These are phyloP conservation scores for Silurus asotus DNA, from an alignment of 2,113 vertebrate genomes.

Conservation along the genomic window DNA sequence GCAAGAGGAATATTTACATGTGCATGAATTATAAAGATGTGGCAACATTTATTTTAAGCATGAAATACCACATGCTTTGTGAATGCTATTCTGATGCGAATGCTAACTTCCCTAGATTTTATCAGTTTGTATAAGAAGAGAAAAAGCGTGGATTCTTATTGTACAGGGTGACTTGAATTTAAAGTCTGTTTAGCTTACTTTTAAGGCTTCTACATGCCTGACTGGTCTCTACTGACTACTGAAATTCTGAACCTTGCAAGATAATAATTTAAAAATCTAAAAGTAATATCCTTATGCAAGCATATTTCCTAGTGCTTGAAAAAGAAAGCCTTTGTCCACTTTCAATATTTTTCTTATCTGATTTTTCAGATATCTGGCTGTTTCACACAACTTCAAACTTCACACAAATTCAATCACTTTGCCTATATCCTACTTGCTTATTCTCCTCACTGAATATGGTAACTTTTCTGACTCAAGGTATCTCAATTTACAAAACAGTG, in stretches of 20 bases:
- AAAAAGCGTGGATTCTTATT: not conserved
- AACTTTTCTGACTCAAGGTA: not conserved
- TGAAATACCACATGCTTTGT: not conserved
- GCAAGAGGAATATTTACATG: conserved; percentile 25
- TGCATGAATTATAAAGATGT: conserved; percentile 14
- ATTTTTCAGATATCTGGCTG: not conserved
- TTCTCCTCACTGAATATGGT: not conserved
- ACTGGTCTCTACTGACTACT: not conserved
- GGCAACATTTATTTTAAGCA: not conserved
- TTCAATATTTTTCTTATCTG: not conserved
- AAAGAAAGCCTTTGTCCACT: not conserved
- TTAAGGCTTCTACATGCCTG: not conserved
- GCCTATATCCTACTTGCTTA: not conserved
- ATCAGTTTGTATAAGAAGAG: not conserved
- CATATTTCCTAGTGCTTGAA: conserved; percentile 16
- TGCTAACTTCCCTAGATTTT: not conserved
- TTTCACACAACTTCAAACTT: not conserved
- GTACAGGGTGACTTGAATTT: not conserved
- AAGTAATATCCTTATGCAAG: not conserved
- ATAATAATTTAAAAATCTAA: not conserved
- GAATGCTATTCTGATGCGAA: conserved; percentile 5
- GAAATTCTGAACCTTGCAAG: conserved; percentile 26
- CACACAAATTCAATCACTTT: not conserved
- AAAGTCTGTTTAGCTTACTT: not conserved
- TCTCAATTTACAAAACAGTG: not conserved